Evolutionary conservation across 1,140 invertebrate genomes (phyloP).

Genomic region (Meteorus sp.): DNA sequence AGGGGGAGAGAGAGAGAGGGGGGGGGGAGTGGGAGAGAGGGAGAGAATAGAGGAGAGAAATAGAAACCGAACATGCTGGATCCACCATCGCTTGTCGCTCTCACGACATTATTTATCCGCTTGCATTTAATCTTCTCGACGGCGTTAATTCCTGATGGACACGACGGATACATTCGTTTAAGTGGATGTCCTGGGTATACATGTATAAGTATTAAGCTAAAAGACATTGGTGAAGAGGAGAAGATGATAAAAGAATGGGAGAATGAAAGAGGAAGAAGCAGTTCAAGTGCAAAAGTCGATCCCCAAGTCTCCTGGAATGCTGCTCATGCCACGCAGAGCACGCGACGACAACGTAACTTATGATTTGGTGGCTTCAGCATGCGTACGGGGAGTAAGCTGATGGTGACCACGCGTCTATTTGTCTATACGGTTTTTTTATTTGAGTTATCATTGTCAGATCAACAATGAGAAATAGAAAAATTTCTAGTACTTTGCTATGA

Average conservation of each 20-base stretch:
- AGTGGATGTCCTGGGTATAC: slow-evolving; percentile 2
- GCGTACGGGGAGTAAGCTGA: slow-evolving; percentile 6
- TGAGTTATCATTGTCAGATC: no score
- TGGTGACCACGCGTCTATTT: no score
- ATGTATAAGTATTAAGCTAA: background rate
- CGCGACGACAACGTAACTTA: slow-evolving; percentile 24
- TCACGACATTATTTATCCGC: background rate
- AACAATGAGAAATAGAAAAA: no score
- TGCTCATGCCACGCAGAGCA: slow-evolving; percentile 13
- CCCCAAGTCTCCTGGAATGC: slow-evolving; percentile 20
- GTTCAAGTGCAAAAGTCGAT: slow-evolving; percentile 20
- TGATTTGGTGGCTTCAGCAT: slow-evolving; percentile 14
- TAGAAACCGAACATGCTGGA: background rate
- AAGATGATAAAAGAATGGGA: slow-evolving; percentile 8
- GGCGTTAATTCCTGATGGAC: slow-evolving; percentile 21
- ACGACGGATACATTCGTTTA: slow-evolving; percentile 18
- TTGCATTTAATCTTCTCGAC: slow-evolving; percentile 3
- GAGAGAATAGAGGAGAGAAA: no score
- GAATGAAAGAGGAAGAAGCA: slow-evolving; percentile 12
- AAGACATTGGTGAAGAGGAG: background rate
- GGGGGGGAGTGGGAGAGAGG: no score
- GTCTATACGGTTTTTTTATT: no score
- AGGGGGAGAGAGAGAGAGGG: background rate
- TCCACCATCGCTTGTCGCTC: background rate
- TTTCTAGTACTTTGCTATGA: no score